Conservation (phyloP, 2,113 vertebrate genomes). For the Pundamilia nyererei region DNA sequence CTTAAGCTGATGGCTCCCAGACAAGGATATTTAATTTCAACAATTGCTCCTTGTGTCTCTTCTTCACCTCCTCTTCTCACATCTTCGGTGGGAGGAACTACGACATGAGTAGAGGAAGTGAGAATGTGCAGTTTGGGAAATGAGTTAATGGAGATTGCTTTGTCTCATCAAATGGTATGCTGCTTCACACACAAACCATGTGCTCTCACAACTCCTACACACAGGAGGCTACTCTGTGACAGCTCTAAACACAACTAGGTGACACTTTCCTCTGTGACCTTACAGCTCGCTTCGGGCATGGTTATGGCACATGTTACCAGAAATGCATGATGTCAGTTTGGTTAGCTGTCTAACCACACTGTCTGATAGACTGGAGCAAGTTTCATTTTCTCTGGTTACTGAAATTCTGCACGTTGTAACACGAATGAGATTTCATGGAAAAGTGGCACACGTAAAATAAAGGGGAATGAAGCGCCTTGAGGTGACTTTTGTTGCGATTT, state of each 20-base stretch:
- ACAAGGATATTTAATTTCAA: neutral
- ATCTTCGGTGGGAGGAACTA: neutral
- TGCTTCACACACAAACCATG: neutral
- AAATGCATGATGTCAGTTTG: neutral
- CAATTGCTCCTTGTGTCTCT: neutral
- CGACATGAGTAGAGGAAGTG: neutral
- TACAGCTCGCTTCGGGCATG: neutral
- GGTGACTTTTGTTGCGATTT: neutral
- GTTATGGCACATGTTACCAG: neutral
- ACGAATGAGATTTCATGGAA: neutral
- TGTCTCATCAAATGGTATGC: neutral
- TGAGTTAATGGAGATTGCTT: neutral
- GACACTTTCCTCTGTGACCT: neutral
- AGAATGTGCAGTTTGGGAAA: neutral
- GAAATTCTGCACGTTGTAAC: neutral
- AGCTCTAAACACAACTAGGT: neutral
- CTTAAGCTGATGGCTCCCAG: neutral
- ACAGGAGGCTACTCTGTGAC: neutral
- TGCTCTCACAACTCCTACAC: neutral
- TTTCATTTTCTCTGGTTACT: neutral
- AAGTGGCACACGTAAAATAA: neutral
- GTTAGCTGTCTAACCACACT: neutral
- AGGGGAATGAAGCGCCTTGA: neutral
- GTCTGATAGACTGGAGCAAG: neutral
- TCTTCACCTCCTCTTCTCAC: neutral